Conservation (phyloP, 2,113 vertebrate species). For the Cygnus atratus region DNA sequence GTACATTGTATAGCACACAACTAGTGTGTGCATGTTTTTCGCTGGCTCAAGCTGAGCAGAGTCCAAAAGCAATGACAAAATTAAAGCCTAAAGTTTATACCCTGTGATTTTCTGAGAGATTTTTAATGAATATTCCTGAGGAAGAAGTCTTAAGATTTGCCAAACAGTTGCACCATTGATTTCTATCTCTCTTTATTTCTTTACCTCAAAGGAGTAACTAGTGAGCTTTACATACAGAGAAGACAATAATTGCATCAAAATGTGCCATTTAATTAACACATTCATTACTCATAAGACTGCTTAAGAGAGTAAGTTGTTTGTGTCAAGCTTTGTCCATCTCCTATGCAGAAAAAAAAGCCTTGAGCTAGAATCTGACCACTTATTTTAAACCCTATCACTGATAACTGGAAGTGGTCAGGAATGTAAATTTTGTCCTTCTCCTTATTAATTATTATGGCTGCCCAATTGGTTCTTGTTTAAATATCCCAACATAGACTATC, state of each 20-base stretch:
- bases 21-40: background rate
- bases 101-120: background rate
- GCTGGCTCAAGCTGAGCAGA: background rate
- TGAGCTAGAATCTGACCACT: background rate
- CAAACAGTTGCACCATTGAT: background rate
- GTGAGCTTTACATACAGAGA: background rate
- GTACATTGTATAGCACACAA: fast-evolving
- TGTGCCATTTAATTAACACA: background rate
- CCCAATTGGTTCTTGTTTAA: background rate
- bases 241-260: background rate
- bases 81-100: background rate
- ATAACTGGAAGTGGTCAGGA: background rate
- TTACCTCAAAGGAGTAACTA: background rate
- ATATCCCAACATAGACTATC: background rate
- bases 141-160: background rate
- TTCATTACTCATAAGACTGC: background rate
- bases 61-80: background rate
- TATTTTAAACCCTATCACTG: background rate
- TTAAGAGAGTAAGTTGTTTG: background rate
- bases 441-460: background rate
- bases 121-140: background rate
- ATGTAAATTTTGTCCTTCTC: background rate
- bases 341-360: background rate
- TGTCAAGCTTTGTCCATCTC: background rate
- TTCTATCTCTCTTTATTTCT: background rate